phyloP scores from a whole-genome alignment of 2,113 vertebrate species.

The Egretta garzetta region DNA sequence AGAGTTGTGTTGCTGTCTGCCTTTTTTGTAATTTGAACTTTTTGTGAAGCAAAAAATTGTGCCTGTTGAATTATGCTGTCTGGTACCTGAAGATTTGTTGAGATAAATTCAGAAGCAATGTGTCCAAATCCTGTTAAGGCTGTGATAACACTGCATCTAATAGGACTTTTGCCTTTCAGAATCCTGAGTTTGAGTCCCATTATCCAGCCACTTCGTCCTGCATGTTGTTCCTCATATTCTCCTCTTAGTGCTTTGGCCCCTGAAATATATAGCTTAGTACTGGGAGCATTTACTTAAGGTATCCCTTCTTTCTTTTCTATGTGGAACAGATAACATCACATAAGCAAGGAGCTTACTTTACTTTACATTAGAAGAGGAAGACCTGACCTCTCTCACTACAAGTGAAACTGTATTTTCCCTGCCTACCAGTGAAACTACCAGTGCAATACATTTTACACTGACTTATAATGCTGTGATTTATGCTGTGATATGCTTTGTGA shows the following conservation, averaged over 20 bases:
- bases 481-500: slow-evolving; percentile 65
- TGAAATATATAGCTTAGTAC: neutral
- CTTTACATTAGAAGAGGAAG: slow-evolving; percentile 3
- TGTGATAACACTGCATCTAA: neutral
- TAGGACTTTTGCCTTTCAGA: neutral
- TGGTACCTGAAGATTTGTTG: neutral
- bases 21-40: neutral
- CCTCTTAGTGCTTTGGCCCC: neutral
- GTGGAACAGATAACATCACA: neutral
- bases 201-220: neutral
- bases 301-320: neutral
- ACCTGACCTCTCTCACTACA: slow-evolving; percentile 43
- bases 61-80: neutral
- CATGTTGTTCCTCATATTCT: neutral
- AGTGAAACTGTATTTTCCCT: slow-evolving; percentile 19
- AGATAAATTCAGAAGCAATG: neutral
- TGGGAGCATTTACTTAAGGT: neutral
- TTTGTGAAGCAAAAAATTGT: neutral
- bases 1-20: neutral
- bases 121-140: neutral
- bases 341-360: neutral
- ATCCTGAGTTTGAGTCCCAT: rapidly evolving
- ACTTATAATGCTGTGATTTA: slow-evolving; percentile 76
- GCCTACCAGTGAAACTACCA: slow-evolving; percentile 6
- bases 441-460: slow-evolving; percentile 39